Conservation (phyloP, 2,888 invertebrate genomes). For the Leuctra nigra region DNA sequence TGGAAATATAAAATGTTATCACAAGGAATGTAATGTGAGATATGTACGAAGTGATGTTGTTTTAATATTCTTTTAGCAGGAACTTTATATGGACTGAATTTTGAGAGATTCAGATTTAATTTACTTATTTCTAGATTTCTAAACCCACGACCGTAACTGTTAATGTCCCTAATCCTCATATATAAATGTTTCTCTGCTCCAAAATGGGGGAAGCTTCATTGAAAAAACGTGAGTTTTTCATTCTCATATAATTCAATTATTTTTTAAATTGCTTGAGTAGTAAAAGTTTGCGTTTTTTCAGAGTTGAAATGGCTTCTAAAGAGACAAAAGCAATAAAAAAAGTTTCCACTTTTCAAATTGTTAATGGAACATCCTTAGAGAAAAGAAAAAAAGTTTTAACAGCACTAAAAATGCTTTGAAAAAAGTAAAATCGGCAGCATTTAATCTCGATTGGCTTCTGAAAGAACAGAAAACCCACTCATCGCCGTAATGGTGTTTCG, state of each 20-base stretch:
- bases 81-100: too few species aligned
- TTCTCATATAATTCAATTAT: conserved; percentile 16
- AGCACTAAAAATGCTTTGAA: conserved; percentile 12
- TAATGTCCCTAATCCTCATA: too few species aligned
- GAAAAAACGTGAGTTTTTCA: too few species aligned
- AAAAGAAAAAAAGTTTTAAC: conserved; percentile 8
- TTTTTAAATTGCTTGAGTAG: conserved; percentile 13
- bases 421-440: conserved; percentile 20
- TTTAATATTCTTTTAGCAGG: too few species aligned
- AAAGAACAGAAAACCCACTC: conserved; percentile 17
- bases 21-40: too few species aligned
- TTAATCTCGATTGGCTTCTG: conserved; percentile 26
- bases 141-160: too few species aligned
- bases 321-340: conserved; percentile 16
- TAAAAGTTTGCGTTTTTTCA: conserved; percentile 6
- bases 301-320: conserved; percentile 10
- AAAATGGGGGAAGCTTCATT: too few species aligned
- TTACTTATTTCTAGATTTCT: too few species aligned
- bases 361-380: conserved; percentile 18
- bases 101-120: too few species aligned
- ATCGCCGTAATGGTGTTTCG: conserved; percentile 22
- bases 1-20: too few species aligned
- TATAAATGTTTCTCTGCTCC: too few species aligned
- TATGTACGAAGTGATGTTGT: too few species aligned
- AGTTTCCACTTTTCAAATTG: conserved; percentile 8